Evolutionary conservation across 2,113 vertebrate genomes (phyloP).

Genomic region (Ginglymostoma cirratum): DNA sequence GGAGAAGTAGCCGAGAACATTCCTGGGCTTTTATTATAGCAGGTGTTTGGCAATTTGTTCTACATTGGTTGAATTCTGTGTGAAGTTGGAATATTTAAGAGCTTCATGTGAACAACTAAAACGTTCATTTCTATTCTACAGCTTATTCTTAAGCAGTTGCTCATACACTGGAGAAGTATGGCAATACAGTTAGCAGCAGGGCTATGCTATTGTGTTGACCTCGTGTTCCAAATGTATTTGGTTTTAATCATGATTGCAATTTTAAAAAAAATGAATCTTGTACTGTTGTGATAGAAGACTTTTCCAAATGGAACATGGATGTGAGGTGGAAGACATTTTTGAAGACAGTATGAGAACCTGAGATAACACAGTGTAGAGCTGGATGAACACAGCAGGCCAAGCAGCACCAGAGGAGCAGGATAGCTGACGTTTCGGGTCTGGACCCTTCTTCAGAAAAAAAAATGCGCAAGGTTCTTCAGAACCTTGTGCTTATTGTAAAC

Average conservation of each 20-base stretch:
- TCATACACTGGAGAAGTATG: not conserved
- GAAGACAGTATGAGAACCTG: not conserved
- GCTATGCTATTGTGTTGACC: not conserved
- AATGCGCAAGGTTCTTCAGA: too few species aligned
- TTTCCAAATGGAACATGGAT: not conserved
- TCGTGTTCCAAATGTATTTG: not conserved
- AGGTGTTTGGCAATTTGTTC: not conserved
- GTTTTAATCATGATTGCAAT: not conserved
- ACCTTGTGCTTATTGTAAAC: not conserved
- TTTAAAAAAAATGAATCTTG: not conserved
- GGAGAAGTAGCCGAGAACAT: not conserved
- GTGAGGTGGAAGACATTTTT: not conserved
- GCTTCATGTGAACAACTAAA: not conserved
- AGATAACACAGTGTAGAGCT: too few species aligned
- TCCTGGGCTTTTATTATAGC: not conserved
- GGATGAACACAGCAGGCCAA: too few species aligned
- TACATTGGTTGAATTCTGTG: not conserved
- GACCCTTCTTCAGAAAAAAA: too few species aligned
- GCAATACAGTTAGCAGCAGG: not conserved
- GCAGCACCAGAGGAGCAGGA: too few species aligned
- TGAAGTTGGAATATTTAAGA: not conserved
- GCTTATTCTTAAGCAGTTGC: too few species aligned
- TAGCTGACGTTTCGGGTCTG: too few species aligned
- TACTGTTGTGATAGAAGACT: not conserved
- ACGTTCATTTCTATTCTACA: not conserved